A percentile compares a stretch with the other conserved stretches of the same genome.
Evolutionary conservation across 1,140 invertebrate genomes (phyloP).

Genomic region (Hermetia illucens): DNA sequence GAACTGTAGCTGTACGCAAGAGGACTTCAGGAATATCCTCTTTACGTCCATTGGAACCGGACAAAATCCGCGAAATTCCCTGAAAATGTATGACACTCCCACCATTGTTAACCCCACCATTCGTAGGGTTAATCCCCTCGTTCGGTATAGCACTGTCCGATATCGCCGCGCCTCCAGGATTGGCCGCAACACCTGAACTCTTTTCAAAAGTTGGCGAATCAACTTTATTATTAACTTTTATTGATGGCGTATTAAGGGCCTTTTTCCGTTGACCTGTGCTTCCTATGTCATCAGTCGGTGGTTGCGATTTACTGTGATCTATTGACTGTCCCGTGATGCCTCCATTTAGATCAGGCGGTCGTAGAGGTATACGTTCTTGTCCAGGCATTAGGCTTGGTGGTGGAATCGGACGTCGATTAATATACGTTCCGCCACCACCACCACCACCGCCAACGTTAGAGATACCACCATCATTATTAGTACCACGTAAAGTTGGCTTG

Average conservation of each 20-base stretch:
- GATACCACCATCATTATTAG: constrained; percentile 33
- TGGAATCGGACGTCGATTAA: constrained; percentile 52
- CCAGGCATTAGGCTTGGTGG: constrained; percentile 59
- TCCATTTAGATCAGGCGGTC: constrained; percentile 34
- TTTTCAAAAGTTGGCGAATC: too few relatives aligned
- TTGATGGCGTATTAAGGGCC: constrained; percentile 53
- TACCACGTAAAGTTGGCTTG: constrained; percentile 63
- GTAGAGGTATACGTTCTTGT: constrained; percentile 63
- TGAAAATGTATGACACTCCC: constrained; percentile 44
- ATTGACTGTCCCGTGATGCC: constrained; percentile 3
- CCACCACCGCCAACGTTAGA: constrained; percentile 5
- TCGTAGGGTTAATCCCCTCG: too few relatives aligned
- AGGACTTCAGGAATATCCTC: constrained; percentile 62
- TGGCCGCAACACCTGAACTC: too few relatives aligned
- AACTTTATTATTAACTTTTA: constrained; percentile 32
- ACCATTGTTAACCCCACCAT: constrained; percentile 20
- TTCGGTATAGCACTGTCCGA: too few relatives aligned
- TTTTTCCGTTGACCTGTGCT: constrained; percentile 42
- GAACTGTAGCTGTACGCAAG: constrained; percentile 49
- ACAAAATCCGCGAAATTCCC: constrained; percentile 63
- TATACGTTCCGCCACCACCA: constrained; percentile 37
- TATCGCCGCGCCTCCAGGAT: too few relatives aligned
- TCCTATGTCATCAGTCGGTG: constrained; percentile 7
- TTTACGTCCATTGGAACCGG: constrained; percentile 63
- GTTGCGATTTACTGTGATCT: constrained; percentile 10